phyloP scores from a whole-genome alignment of 2,888 invertebrate genomes.

The Synanthedon myopaeformis region DNA sequence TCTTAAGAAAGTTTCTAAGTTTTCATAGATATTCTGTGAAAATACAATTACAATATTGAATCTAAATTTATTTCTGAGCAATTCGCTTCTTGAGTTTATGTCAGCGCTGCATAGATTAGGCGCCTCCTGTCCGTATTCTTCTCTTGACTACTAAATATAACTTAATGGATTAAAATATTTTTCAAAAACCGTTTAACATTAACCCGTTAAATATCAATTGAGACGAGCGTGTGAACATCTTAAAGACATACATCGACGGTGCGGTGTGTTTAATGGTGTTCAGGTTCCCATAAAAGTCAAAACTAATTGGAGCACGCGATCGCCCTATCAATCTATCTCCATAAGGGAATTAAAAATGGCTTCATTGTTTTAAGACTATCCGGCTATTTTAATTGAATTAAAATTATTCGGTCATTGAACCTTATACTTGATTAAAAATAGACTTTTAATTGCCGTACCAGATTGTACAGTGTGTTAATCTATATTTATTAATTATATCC shows the following conservation, averaged over 20 bases:
- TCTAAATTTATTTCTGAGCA: no score
- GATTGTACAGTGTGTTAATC: not conserved
- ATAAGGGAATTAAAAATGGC: constrained; percentile 31
- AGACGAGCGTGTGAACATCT: constrained; percentile 32
- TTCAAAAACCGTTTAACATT: no score
- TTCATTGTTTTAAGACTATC: constrained; percentile 24
- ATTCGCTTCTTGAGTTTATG: no score
- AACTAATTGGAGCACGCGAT: constrained; percentile 52
- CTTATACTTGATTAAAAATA: constrained; percentile 3
- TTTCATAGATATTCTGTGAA: no score
- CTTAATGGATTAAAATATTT: no score
- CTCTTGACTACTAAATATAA: no score
- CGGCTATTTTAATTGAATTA: constrained; percentile 16
- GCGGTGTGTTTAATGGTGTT: constrained; percentile 20
- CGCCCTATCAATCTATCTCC: constrained; percentile 41
- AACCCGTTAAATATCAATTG: no score
- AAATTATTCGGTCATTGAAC: constrained; percentile 20
- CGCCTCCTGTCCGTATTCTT: no score
- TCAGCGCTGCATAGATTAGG: no score
- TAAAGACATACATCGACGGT: not conserved
- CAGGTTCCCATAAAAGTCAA: constrained; percentile 38
- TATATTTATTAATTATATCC: not conserved
- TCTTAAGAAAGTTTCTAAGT: no score
- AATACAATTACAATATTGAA: no score
- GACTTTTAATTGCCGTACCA: not conserved